phyloP scores from a whole-genome alignment of 2,888 invertebrate species.

The Nomada fucata region DNA sequence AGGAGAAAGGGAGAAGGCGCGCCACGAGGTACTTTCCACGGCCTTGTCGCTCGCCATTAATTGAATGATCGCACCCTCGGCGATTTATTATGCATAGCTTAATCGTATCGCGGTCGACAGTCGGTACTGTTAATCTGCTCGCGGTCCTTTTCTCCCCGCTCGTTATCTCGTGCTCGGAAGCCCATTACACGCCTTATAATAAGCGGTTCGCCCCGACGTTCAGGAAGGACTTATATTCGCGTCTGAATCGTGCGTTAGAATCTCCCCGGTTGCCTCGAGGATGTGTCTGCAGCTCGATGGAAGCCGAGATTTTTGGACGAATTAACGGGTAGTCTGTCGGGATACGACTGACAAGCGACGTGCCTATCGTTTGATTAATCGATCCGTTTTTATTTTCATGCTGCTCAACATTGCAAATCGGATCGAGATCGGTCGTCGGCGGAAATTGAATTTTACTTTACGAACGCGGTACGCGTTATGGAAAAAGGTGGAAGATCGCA shows the following conservation, averaged over 20 bases:
- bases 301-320: neutral
- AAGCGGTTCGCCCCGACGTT: conserved; percentile 57
- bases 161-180: conserved; percentile 52
- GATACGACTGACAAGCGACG: neutral
- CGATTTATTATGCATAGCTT: conserved; percentile 69
- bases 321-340: neutral
- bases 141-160: conserved; percentile 42
- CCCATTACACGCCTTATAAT: conserved; percentile 64
- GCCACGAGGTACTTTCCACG: conserved; percentile 51
- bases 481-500: neutral
- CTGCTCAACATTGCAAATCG: too few relatives aligned
- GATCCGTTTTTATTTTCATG: neutral
- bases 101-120: conserved; percentile 51
- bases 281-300: neutral
- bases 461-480: neutral
- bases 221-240: conserved; percentile 46
- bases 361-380: neutral
- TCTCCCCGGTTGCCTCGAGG: conserved; percentile 37
- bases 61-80: conserved; percentile 72
- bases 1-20: neutral
- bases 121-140: conserved; percentile 31
- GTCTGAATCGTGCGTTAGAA: conserved; percentile 52
- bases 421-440: neutral
- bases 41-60: conserved; percentile 60
- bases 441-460: neutral